phyloP scores from a whole-genome alignment of 1,140 invertebrate species.

The Psix sp. region DNA sequence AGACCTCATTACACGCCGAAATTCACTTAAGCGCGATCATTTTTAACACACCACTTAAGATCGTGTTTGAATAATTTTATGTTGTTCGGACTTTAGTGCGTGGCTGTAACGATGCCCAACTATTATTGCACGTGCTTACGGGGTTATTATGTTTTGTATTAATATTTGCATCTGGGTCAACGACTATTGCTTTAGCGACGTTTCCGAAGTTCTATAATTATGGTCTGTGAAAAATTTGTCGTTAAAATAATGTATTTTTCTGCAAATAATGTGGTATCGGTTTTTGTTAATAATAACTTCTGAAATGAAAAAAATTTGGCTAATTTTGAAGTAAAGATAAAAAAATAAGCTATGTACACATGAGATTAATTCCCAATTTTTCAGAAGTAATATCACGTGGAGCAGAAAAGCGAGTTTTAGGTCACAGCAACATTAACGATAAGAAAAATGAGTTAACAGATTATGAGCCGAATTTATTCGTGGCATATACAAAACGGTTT shows the following conservation, averaged over 20 bases:
- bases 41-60: constrained; percentile 47
- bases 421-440: constrained; percentile 4
- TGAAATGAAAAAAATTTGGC: too few relatives aligned
- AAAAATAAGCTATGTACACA: too few relatives aligned
- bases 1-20: constrained; percentile 46
- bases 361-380: constrained; percentile 4
- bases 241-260: too few relatives aligned
- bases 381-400: too few relatives aligned
- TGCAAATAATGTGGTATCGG: too few relatives aligned
- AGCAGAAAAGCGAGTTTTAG: not conserved
- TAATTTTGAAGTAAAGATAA: too few relatives aligned
- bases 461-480: constrained; percentile 18
- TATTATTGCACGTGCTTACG: constrained; percentile 32
- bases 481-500: not conserved
- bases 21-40: constrained; percentile 35
- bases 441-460: constrained; percentile 19
- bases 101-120: constrained; percentile 32
- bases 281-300: too few relatives aligned
- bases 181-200: not conserved
- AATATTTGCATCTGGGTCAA: constrained; percentile 33
- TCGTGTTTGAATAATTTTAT: constrained; percentile 51
- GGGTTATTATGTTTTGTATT: constrained; percentile 43
- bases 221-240: too few relatives aligned
- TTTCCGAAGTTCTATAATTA: too few relatives aligned
- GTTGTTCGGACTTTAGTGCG: constrained; percentile 28